These are phyloP conservation scores for Drosophila longiperda DNA, from an alignment of 2,888 invertebrate species.

Conservation along the genomic window DNA sequence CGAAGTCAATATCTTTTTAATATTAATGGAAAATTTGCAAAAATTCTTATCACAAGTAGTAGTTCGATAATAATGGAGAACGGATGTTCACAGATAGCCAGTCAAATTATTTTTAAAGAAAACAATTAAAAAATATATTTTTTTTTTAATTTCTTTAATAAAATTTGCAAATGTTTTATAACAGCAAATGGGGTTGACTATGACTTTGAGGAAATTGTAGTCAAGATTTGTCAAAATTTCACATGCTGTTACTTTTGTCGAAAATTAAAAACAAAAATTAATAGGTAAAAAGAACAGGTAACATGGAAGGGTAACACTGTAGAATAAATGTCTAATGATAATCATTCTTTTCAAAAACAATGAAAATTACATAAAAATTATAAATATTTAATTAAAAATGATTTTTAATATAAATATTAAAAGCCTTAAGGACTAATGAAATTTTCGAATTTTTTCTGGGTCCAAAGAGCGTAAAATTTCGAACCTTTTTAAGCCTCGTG, in stretches of 20 bases:
- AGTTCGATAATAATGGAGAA: background rate
- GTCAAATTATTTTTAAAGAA: background rate
- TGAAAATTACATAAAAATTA: background rate
- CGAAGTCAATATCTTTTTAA: background rate
- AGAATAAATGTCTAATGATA: background rate
- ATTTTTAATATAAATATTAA: background rate
- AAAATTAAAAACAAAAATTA: too few relatives aligned
- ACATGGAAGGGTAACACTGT: too few relatives aligned
- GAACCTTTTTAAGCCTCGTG: too few relatives aligned
- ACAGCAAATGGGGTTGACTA: slow-evolving; percentile 1
- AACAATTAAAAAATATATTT: background rate
- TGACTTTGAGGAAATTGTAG: slow-evolving; percentile 5
- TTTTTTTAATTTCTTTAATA: background rate
- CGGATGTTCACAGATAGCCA: background rate
- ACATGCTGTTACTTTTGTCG: background rate
- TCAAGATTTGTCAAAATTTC: background rate
- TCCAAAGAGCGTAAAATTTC: background rate
- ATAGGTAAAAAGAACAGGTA: too few relatives aligned
- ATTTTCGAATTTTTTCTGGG: background rate
- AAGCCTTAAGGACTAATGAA: background rate
- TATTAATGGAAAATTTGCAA: background rate
- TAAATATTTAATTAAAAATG: rapidly evolving
- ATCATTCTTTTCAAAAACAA: background rate
- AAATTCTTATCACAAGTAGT: background rate
- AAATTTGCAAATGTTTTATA: background rate